These are phyloP conservation scores for Blastobasis adustella DNA, from an alignment of 2,888 invertebrate species.

Conservation along the genomic window DNA sequence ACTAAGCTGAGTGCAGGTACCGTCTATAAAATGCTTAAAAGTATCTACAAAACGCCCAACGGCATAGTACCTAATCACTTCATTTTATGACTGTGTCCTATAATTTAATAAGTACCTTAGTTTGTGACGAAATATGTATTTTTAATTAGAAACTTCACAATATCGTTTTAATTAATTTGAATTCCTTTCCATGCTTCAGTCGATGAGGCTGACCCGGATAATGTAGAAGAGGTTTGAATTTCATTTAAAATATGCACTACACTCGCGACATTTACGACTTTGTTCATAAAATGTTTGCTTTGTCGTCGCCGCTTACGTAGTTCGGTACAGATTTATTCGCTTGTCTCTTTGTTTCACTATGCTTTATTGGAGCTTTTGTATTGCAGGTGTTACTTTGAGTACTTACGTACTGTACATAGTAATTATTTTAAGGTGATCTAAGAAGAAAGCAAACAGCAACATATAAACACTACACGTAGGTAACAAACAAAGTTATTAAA, in stretches of 20 bases:
- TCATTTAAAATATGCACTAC: slow-evolving; percentile 12
- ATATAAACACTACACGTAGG: slow-evolving; percentile 17
- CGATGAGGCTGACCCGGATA: slow-evolving; percentile 60
- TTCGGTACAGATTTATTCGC: slow-evolving; percentile 20
- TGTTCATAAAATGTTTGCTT: slow-evolving; percentile 23
- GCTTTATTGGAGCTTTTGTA: slow-evolving; percentile 21
- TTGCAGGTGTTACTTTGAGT: slow-evolving; percentile 20
- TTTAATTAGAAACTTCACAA: background rate
- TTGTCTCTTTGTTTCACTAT: slow-evolving; percentile 29
- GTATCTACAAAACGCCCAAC: too few species aligned
- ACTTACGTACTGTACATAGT: slow-evolving; percentile 8
- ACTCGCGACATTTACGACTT: too few species aligned
- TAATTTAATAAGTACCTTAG: too few species aligned
- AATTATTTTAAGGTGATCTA: slow-evolving; percentile 17
- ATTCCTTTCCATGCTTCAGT: slow-evolving; percentile 68
- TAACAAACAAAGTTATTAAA: slow-evolving; percentile 1
- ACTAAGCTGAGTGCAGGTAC: too few species aligned
- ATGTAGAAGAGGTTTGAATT: slow-evolving; percentile 64
- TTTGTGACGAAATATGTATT: background rate
- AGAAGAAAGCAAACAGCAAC: slow-evolving; percentile 19
- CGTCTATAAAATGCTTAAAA: too few species aligned
- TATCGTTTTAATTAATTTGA: slow-evolving; percentile 9
- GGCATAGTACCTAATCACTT: too few species aligned
- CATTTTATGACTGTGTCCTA: too few species aligned
- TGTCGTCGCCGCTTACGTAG: slow-evolving; percentile 24